Evolutionary conservation across 2,797 vertebrate genomes (phyloP).

Genomic region (Yasuhikotakia modesta): DNA sequence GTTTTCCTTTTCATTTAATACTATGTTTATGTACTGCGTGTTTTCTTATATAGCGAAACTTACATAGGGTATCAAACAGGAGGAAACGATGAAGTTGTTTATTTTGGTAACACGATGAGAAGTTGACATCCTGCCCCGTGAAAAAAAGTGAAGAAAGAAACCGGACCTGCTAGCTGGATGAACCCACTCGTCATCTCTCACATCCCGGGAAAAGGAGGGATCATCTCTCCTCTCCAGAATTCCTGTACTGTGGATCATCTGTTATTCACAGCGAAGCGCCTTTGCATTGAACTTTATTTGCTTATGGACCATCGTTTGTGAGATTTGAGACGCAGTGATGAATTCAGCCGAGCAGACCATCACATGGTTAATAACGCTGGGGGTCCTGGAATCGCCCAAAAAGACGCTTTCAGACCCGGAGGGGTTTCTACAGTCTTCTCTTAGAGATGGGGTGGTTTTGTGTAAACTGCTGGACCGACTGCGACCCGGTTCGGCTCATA

Average conservation of each 20-base stretch:
- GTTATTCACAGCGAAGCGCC: slow-evolving; percentile 2
- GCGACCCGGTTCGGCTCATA: slow-evolving; percentile 90
- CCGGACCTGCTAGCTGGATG: slow-evolving; percentile 78
- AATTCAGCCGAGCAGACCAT: slow-evolving; percentile 98
- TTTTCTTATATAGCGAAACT: slow-evolving; percentile 43
- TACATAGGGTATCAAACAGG: slow-evolving; percentile 73
- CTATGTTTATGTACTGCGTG: slow-evolving; percentile 66
- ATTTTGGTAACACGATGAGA: slow-evolving; percentile 70
- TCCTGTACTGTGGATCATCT: slow-evolving; percentile 60
- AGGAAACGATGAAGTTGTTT: slow-evolving; percentile 72
- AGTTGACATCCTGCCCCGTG: slow-evolving; percentile 82
- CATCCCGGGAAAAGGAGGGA: slow-evolving; percentile 76
- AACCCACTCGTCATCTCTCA: slow-evolving; percentile 75
- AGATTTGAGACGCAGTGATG: slow-evolving; percentile 72
- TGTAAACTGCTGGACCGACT: slow-evolving; percentile 91
- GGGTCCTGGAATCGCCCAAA: slow-evolving; percentile 95
- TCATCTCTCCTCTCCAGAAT: slow-evolving; percentile 56
- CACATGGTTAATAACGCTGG: slow-evolving; percentile 94
- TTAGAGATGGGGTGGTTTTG: slow-evolving; percentile 92
- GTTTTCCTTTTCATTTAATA: background rate
- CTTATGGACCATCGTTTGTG: slow-evolving; percentile 65
- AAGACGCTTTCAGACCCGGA: slow-evolving; percentile 94
- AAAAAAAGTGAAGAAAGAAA: slow-evolving; percentile 64
- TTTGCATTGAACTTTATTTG: slow-evolving; percentile 36
- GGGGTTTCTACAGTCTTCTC: slow-evolving; percentile 86